Percentiles rank a stretch among this genome's conserved stretches.
phyloP scores from a whole-genome alignment of 2,113 vertebrate species.

The Syrrhaptes paradoxus region DNA sequence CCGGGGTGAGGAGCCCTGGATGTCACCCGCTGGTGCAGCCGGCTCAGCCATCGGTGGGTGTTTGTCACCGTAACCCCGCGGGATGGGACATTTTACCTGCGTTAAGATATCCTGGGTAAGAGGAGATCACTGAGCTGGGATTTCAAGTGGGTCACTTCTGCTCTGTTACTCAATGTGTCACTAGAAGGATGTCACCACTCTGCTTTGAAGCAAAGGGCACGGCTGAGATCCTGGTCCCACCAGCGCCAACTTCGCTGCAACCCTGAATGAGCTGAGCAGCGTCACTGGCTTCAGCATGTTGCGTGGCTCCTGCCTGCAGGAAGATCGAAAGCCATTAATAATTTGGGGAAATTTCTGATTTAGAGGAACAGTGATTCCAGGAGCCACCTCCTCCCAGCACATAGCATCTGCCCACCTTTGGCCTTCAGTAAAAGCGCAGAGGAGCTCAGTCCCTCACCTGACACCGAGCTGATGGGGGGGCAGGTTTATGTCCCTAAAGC shows the following conservation, averaged over 20 bases:
- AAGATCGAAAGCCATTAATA: not conserved
- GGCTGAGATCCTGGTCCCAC: not conserved
- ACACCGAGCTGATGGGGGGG: not conserved
- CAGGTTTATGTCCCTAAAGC: not conserved
- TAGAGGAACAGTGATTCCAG: not conserved
- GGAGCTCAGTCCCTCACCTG: not conserved
- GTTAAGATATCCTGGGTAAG: not conserved
- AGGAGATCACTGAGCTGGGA: not conserved
- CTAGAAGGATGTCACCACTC: not conserved
- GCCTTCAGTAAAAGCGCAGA: not conserved
- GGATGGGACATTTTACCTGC: not conserved
- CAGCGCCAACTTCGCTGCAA: not conserved
- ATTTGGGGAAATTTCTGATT: not conserved
- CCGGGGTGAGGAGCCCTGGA: rapidly evolving
- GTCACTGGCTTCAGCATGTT: not conserved
- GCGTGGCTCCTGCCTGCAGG: not conserved
- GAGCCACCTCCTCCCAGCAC: not conserved
- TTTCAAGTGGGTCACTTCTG: not conserved
- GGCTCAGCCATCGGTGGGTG: not conserved
- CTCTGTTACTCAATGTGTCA: not conserved
- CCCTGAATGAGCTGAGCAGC: not conserved
- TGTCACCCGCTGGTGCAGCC: not conserved
- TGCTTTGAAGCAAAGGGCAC: not conserved
- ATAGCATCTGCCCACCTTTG: not conserved
- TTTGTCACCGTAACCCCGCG: not conserved